phyloP scores from a whole-genome alignment of 2,113 vertebrate genomes.

The Charadrius vociferus region DNA sequence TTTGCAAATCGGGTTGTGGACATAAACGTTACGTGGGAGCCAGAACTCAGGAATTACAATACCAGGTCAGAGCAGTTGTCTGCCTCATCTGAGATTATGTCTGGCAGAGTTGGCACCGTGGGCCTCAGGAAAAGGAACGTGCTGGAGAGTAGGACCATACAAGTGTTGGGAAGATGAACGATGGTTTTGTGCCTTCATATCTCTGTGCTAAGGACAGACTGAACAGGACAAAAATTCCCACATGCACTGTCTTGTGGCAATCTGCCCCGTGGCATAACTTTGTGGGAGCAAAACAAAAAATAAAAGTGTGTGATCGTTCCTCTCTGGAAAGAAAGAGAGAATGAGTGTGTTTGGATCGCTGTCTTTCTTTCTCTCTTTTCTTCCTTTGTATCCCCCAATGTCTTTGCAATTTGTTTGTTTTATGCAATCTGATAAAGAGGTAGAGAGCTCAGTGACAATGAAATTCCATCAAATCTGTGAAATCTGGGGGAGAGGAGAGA shows the following conservation, averaged over 20 bases:
- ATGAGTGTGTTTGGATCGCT: neutral
- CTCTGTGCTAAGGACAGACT: neutral
- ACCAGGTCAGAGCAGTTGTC: constrained; percentile 1
- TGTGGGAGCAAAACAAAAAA: neutral
- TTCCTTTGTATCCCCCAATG: rapidly evolving
- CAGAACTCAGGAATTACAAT: neutral
- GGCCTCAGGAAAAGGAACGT: neutral
- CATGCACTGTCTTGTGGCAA: neutral
- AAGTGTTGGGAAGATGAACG: neutral
- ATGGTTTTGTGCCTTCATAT: neutral
- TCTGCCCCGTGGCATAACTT: neutral
- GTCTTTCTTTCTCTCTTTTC: neutral
- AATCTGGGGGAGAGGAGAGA: neutral
- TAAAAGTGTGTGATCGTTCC: neutral
- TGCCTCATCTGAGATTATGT: neutral
- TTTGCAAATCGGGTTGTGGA: neutral
- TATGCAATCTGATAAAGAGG: neutral
- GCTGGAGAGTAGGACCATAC: neutral
- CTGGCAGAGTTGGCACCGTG: neutral
- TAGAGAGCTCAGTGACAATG: neutral
- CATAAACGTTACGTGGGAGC: neutral
- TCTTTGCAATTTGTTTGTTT: neutral
- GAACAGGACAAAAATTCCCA: neutral
- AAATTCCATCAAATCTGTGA: neutral
- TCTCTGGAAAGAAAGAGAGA: neutral